A percentile compares a stretch with the other conserved stretches of the same genome.
These are phyloP conservation scores for Balaenoptera acutorostrata DNA, from an alignment of 2,113 vertebrate genomes.

Conservation along the genomic window DNA sequence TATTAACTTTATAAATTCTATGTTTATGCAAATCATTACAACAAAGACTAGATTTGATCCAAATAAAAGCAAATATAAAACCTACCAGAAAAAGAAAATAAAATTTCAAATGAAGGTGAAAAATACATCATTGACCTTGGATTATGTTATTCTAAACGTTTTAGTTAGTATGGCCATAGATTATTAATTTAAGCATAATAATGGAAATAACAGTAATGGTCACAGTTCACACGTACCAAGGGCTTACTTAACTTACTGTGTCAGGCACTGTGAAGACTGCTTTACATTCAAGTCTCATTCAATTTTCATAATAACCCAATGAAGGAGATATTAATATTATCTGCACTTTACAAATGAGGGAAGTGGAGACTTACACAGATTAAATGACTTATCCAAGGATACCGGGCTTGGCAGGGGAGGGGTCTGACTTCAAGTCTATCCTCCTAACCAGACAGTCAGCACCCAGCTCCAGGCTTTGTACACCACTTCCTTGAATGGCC, in stretches of 20 bases:
- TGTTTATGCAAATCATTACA: not conserved
- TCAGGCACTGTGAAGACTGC: not conserved
- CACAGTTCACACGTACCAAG: not conserved
- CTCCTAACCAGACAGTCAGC: not conserved
- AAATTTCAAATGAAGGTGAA: not conserved
- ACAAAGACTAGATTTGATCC: not conserved
- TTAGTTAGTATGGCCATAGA: not conserved
- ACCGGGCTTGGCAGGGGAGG: not conserved
- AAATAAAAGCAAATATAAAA: not conserved
- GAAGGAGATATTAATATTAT: not conserved
- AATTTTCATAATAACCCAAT: not conserved
- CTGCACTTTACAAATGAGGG: not conserved
- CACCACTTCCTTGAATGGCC: not conserved
- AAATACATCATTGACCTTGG: not conserved
- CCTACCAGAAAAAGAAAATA: not conserved
- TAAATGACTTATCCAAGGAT: not conserved
- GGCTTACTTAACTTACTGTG: not conserved
- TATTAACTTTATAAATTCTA: constrained; percentile 7
- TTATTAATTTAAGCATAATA: not conserved
- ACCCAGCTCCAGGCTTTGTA: not conserved
- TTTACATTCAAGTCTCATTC: not conserved
- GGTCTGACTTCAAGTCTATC: not conserved
- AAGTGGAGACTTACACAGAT: not conserved
- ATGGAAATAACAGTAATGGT: not conserved
- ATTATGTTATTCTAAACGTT: not conserved